Percentiles rank a stretch among this genome's conserved stretches.
phyloP scores from a whole-genome alignment of 2,113 vertebrate species.

The Emberiza fucata region DNA sequence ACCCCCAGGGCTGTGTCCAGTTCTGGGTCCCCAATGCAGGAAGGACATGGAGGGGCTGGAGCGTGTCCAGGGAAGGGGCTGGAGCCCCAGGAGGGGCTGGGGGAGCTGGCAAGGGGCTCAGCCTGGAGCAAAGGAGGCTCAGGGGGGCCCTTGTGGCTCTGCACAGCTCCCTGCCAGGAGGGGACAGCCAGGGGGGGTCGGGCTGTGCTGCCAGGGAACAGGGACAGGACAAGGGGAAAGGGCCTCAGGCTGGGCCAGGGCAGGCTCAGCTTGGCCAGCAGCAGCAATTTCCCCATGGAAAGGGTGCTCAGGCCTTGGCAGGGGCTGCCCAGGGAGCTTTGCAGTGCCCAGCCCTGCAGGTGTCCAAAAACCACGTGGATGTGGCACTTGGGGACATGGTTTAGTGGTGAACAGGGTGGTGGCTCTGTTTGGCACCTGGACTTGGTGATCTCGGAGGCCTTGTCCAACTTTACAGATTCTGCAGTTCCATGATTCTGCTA shows the following conservation, averaged over 20 bases:
- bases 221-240: background rate
- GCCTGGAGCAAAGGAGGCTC: background rate
- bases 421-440: background rate
- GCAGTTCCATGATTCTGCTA: background rate
- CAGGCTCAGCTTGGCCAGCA: background rate
- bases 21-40: no score
- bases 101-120: background rate
- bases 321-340: background rate
- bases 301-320: background rate
- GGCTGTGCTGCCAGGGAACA: background rate
- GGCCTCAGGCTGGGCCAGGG: background rate
- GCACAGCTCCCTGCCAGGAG: background rate
- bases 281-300: background rate
- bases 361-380: accelerated
- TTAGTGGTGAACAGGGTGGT: accelerated
- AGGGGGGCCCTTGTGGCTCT: background rate
- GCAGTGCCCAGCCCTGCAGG: accelerated
- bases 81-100: background rate
- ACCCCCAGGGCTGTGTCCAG: background rate
- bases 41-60: background rate
- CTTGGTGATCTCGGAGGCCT: background rate
- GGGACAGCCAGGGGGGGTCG: background rate
- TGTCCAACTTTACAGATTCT: accelerated
- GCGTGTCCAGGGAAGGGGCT: background rate
- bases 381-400: no score